A percentile compares a stretch with the other conserved stretches of the same genome.
Evolutionary conservation across 1,140 invertebrate genomes (phyloP).

Genomic region (Batillaria attramentaria): DNA sequence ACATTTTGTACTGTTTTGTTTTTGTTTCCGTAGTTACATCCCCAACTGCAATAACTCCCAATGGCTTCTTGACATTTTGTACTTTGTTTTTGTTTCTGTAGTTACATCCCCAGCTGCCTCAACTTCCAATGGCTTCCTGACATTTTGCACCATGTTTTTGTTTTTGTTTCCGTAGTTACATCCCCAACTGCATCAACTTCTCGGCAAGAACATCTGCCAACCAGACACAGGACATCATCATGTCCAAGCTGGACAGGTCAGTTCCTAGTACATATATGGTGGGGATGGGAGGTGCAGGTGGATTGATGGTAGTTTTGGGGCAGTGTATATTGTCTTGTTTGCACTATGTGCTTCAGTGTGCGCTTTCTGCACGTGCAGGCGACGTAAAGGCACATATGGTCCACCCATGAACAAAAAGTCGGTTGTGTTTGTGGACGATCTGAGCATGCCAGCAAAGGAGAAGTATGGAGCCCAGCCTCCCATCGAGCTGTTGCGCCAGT

Average conservation of each 20-base stretch:
- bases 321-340: too few relatives aligned
- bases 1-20: background rate
- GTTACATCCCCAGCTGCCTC: background rate
- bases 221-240: slow-evolving; percentile 80
- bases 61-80: background rate
- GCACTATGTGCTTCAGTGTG: too few relatives aligned
- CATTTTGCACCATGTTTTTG: background rate
- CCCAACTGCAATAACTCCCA: background rate
- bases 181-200: slow-evolving; percentile 78
- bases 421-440: slow-evolving; percentile 73
- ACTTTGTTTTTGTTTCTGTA: background rate
- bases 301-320: too few relatives aligned
- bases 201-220: slow-evolving; percentile 72
- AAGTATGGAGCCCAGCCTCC: slow-evolving; percentile 73
- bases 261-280: slow-evolving; percentile 11
- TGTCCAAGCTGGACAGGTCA: slow-evolving; percentile 91
- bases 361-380: slow-evolving; percentile 72
- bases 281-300: too few relatives aligned
- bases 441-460: slow-evolving; percentile 74
- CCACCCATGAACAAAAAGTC: slow-evolving; percentile 72
- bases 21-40: background rate
- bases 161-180: slow-evolving; percentile 54
- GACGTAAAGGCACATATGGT: slow-evolving; percentile 72
- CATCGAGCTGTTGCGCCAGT: slow-evolving; percentile 72
- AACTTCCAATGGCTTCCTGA: background rate